Evolutionary conservation across 2,888 invertebrate genomes (phyloP).

Genomic region (Polydrusus tereticollis): DNA sequence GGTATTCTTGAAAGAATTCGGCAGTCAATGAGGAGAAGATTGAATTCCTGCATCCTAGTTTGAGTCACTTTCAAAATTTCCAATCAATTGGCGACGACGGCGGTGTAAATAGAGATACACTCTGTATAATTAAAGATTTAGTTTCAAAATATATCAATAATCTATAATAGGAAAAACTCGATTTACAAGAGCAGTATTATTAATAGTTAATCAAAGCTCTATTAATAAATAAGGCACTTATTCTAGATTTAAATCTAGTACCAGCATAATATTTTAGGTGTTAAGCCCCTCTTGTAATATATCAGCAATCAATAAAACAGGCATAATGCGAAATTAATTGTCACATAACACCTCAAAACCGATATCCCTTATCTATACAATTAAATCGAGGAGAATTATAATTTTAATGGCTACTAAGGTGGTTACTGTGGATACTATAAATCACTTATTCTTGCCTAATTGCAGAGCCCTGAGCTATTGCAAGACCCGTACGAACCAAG

Average conservation of each 20-base stretch:
- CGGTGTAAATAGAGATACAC: no score
- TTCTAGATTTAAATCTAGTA: not conserved
- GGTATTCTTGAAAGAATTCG: no score
- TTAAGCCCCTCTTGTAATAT: conserved; percentile 16
- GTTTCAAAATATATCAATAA: no score
- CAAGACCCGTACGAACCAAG: conserved; percentile 36
- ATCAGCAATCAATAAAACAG: conserved; percentile 1
- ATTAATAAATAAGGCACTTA: conserved; percentile 1
- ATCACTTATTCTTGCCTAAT: conserved; percentile 49
- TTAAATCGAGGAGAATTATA: conserved; percentile 44
- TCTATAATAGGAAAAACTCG: no score
- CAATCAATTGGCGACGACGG: no score
- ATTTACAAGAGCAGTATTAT: no score
- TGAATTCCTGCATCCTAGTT: no score
- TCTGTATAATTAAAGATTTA: no score
- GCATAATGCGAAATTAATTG: conserved; percentile 40
- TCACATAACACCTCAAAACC: conserved; percentile 44
- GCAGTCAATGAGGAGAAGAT: no score
- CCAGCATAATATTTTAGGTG: not conserved
- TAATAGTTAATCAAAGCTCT: no score
- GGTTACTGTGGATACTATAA: conserved; percentile 47
- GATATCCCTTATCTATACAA: conserved; percentile 46
- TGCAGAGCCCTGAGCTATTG: conserved; percentile 40
- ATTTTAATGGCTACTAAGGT: conserved; percentile 46
- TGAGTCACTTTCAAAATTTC: no score